Evolutionary conservation across 2,113 vertebrate genomes (phyloP).

Genomic region (Sylvietta virens): DNA sequence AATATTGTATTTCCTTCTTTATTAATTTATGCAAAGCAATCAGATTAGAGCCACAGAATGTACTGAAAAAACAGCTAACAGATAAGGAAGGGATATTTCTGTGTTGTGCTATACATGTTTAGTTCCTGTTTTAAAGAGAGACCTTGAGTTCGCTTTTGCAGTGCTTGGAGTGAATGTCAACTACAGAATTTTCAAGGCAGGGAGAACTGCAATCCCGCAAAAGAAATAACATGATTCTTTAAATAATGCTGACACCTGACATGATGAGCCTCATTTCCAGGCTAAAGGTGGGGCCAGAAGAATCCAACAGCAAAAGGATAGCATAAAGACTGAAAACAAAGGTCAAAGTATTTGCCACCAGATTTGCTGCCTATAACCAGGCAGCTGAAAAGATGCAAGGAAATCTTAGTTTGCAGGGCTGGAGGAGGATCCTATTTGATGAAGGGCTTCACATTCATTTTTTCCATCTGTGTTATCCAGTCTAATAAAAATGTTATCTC

Average conservation of each 20-base stretch:
- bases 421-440: conserved; percentile 7
- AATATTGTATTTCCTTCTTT: conserved; percentile 31
- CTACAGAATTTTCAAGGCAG: background rate
- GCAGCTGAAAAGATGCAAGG: background rate
- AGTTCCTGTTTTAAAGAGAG: background rate
- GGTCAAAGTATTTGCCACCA: background rate
- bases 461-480: conserved; percentile 39
- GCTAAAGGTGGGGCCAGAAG: background rate
- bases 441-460: conserved; percentile 25
- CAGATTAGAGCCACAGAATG: conserved; percentile 39
- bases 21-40: conserved; percentile 41
- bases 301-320: background rate
- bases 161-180: background rate
- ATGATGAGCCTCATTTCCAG: background rate
- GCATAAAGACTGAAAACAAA: background rate
- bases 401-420: background rate
- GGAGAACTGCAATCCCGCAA: background rate
- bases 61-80: conserved; percentile 31
- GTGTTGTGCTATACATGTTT: background rate
- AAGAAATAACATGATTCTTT: background rate
- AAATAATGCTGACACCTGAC: background rate
- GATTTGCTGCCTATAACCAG: background rate
- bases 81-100: conserved; percentile 15
- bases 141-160: background rate
- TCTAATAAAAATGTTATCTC: conserved; percentile 49